These are phyloP conservation scores for Coracias cyanogaster DNA, from an alignment of 2,797 vertebrate species.

Conservation along the genomic window DNA sequence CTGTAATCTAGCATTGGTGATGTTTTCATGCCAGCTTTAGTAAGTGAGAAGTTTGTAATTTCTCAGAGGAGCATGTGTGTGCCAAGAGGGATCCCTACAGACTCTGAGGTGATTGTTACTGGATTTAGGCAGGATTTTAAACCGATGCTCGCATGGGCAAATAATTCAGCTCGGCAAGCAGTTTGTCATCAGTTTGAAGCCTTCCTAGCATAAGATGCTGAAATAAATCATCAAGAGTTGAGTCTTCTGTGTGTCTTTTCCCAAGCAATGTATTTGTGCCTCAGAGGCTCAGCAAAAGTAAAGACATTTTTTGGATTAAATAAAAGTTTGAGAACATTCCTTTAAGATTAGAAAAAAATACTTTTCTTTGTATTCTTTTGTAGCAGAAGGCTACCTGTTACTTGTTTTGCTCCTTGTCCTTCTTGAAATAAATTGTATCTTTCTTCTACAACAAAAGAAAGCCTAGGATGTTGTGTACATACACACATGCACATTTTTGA, in stretches of 20 bases:
- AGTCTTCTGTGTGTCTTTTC: background rate
- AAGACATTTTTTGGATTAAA: background rate
- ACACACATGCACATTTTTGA: background rate
- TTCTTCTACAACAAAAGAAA: background rate
- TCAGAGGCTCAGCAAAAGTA: background rate
- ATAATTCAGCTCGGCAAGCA: background rate
- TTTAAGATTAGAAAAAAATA: background rate
- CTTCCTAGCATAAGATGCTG: background rate
- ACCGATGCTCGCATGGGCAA: background rate
- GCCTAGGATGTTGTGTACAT: background rate
- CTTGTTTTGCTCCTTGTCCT: background rate
- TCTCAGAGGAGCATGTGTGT: background rate
- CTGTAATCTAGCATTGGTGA: background rate
- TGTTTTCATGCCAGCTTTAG: background rate
- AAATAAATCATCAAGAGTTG: background rate
- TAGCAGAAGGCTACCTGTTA: background rate
- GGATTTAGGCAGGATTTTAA: background rate
- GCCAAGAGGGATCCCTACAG: background rate
- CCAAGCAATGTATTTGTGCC: background rate
- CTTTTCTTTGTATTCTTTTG: background rate
- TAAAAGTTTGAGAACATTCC: background rate
- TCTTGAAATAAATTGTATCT: background rate
- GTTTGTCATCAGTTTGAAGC: background rate
- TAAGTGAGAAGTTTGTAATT: background rate
- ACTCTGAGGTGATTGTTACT: background rate